Evolutionary conservation across 2,797 vertebrate species (phyloP), one percentile per base, ranked within the genome.

Genomic region (Catostomus latipinnis): DNA sequence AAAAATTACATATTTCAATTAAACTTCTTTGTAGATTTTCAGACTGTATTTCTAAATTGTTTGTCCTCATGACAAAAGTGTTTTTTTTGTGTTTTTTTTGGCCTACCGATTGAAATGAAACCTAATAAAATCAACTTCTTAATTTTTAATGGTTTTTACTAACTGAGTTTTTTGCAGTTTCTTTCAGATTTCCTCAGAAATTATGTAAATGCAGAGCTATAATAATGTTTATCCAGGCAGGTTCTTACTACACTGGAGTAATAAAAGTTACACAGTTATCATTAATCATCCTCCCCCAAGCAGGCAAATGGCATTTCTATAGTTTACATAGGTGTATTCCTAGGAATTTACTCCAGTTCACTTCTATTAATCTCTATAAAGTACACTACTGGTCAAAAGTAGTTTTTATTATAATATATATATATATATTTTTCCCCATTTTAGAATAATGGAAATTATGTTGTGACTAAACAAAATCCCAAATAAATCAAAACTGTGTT

Each of bases 81-180:
- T 4, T 34, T 34, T 34, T 34, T 34, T 34, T 34, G 16, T 18
- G 16, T 18, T 18, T 22, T 22, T 83, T 74, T 82, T 82, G 81
- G 81, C 78, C 93, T 93, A 93, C 93, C 93, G 91, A 94, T 92
- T 92, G 89, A 93, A 94, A 91, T 87, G 56, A 88, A 93, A 89
- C 84, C 87, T 91, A 94, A 94, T 93, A 85, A 94, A 94, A 92
- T 92, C 86, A 89, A 76, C 89, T 81, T 34, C 34, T 34, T 34
- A 34, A 34, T 34, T 34, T 34, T 34, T 34, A 3, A 34, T 34
- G 34, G 34, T 34, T 92, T 90, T 91, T 85, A 18, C 48, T 71
- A 62, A 62, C 48, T 50, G 72, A 52, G 9, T 71, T 34, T 69
- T 61, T 34, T 57, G 82, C 53, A 76, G 34, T 34, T 34, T 34